Base-by-base conservation (phyloP, 2,113 vertebrate genomes). In the Platysteira castanea region DNA sequence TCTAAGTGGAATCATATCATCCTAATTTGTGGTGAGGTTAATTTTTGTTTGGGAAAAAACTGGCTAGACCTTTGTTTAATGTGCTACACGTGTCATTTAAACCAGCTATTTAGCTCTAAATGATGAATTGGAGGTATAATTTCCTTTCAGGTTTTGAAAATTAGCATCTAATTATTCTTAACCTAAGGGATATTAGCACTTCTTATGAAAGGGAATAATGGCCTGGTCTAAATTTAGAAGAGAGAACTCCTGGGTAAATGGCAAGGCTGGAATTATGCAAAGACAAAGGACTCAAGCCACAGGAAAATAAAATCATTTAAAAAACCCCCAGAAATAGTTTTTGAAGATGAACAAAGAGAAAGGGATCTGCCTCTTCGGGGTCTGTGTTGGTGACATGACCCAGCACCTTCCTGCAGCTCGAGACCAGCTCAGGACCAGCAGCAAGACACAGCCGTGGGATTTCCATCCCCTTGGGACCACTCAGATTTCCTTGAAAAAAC, bases 101-200 rank as follows among this genome's bases (percentile, higher is more conserved):
- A 88, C 19, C 79, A 73, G 79, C 46, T 53, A 5, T 89, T 88
- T 83, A 54, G 44, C 46, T 65, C 69, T 28, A 73, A 94, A 37
- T 79, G 73, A 77, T 63, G 59, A 88, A 94, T 89, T 82, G 84
- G 73, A 53, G 70, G 46, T 53, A 37, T 83, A 52, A 88, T 95
- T 94, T 80, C 89, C 93, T 90, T 80, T 88, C 83, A 86, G 22
- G 79, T 67, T 92, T 88, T 71, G 70, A 73, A 94, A 92, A 96
- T 94, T 86, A 95, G 77, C 63, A 73, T 85, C 86, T 94, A 80
- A 90, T 95, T 95, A 94, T 89, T 49, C 76, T 86, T 50, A 84
- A 92, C 87, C 76, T 84, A 23, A 86, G 80, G 71, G 71, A 68
- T 89, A 60, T 81, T 57, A 89, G 65, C 67, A 85, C 44, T 63